phyloP scores from a whole-genome alignment of 2,888 invertebrate genomes.

The Gandaritis pyraliata region DNA sequence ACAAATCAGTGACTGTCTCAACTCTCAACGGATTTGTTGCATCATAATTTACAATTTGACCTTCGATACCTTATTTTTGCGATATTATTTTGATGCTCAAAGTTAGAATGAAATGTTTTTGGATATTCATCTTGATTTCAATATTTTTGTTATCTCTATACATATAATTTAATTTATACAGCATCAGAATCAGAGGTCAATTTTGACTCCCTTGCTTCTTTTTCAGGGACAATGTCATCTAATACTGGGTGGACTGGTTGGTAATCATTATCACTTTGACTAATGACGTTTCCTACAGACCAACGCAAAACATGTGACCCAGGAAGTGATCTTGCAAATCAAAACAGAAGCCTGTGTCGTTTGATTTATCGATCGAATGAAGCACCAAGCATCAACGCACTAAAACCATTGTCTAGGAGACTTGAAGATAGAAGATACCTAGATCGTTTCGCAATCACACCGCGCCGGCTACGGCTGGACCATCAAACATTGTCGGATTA shows the following conservation, averaged over 20 bases:
- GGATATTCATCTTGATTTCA: neutral
- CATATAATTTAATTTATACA: no score
- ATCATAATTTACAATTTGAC: slow-evolving; percentile 44
- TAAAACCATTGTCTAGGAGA: slow-evolving; percentile 50
- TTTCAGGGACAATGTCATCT: neutral
- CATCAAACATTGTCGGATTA: slow-evolving; percentile 78
- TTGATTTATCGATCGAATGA: slow-evolving; percentile 41
- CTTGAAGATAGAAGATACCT: slow-evolving; percentile 31
- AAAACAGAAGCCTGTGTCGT: slow-evolving; percentile 25
- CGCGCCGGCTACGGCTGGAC: slow-evolving; percentile 48
- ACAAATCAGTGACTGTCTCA: slow-evolving; percentile 43
- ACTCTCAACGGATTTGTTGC: slow-evolving; percentile 39
- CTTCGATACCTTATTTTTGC: slow-evolving; percentile 40
- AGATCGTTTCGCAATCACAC: slow-evolving; percentile 61
- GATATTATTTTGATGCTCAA: slow-evolving; percentile 15
- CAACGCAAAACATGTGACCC: slow-evolving; percentile 1
- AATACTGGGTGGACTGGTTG: neutral
- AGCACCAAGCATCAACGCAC: slow-evolving; percentile 34
- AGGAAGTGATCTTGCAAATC: slow-evolving; percentile 28
- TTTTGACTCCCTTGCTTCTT: neutral
- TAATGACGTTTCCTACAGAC: neutral
- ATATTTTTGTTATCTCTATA: no score
- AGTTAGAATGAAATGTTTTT: neutral
- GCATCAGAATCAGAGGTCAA: neutral
- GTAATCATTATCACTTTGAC: neutral